Base-by-base conservation (phyloP, 2,113 vertebrate species). In the Abramis brama region DNA sequence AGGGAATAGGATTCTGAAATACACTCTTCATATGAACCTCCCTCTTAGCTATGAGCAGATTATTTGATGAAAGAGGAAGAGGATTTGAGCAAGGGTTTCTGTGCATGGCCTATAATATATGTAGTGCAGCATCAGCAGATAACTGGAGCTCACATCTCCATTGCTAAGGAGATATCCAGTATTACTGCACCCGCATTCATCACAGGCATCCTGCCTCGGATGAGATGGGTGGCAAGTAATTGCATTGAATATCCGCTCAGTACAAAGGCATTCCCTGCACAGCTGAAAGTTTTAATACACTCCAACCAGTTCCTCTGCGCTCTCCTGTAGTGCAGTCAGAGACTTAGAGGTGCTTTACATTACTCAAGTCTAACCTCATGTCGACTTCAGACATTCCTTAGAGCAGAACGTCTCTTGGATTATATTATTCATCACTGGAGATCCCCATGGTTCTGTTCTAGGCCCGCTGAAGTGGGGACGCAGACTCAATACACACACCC, bases 271-370 rank as follows among this genome's bases (percentile, higher is more conserved):
- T 66, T 86, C 62, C 47, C 68, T 7, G 0, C 50, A 60, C 8
- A 7, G 25, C 50, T 68, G 39, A 73, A 71, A 80, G 60, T 86
- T 79, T 86, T 71, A 71, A 81, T 79, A 57, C 77, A 21, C n/a
- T 75, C 66, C 13, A 52, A 27, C 80, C 4, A 71, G 57, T 64
- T 76, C 55, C 59, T 39, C 60, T 25, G 23, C 9, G 25, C 27
- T n/a, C 52, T 66, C 60, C 60, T 21, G 68, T 52, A 15, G 68
- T 78, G 75, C 9, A 27, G 73, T 4, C 50, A n/a, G 84, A 6
- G 47, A n/a, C 43, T 83, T 30, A 9, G 62, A 59, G 55, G 74
- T 68, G 64, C 50, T 60, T 59, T 39, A 55, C 60, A 59, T 68
- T 79, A 77, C 60, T 85, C 9, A 66, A 75, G 66, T 80, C 27